Evolutionary conservation across 2,888 invertebrate genomes (phyloP).

Genomic region (Pomacea canaliculata): DNA sequence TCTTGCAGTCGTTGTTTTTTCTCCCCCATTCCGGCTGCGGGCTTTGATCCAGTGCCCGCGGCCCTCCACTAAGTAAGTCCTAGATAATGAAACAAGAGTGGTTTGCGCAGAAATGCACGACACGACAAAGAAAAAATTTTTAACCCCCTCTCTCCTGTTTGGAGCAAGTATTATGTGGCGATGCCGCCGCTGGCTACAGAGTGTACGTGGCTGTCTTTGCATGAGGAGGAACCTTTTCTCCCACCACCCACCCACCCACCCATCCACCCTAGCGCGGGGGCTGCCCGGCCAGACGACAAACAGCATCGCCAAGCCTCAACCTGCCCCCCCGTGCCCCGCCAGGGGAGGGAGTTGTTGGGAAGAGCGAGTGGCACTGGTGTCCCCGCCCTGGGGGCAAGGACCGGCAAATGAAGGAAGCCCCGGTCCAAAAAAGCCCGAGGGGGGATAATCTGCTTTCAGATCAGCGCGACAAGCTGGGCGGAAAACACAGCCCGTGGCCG

Average conservation of each 20-base stretch:
- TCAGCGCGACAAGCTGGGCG: conserved; percentile 26
- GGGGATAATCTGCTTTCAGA: conserved; percentile 22
- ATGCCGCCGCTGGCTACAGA: neutral
- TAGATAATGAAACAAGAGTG: conserved; percentile 41
- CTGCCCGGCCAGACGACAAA: neutral
- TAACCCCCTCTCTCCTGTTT: neutral
- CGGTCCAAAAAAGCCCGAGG: neutral
- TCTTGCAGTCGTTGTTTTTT: conserved; percentile 28
- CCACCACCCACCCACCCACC: neutral
- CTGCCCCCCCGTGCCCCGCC: neutral
- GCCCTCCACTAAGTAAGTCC: conserved; percentile 18
- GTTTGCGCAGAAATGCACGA: conserved; percentile 28
- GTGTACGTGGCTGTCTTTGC: neutral
- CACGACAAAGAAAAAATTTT: neutral
- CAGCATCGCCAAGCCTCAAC: neutral
- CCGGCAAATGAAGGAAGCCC: conserved; percentile 11
- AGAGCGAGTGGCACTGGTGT: neutral
- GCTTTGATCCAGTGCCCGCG: conserved; percentile 36
- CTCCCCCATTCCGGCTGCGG: conserved; percentile 16
- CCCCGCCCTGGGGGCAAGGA: neutral
- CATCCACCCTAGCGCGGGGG: neutral
- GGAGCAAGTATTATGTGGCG: neutral
- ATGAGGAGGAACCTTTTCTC: too few species aligned
- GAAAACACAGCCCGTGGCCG: conserved; percentile 15
- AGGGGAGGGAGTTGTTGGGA: neutral